Percentiles rank a stretch among this genome's conserved stretches.
Evolutionary conservation across 1,140 invertebrate genomes (phyloP).

Genomic region (Scaptomyza montana): DNA sequence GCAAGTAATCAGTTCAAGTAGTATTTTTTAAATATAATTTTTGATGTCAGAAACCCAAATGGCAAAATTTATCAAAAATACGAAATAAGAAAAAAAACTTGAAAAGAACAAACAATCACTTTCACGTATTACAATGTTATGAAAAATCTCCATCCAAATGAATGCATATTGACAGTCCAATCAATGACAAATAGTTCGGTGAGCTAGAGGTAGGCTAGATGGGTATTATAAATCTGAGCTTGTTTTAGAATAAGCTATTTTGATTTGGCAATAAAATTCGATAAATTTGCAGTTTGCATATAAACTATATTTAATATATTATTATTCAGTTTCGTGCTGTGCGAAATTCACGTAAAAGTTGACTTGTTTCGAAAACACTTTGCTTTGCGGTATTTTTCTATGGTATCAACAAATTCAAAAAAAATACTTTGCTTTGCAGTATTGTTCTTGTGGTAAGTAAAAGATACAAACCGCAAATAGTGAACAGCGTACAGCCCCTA

Average conservation of each 20-base stretch:
- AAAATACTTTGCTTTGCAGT: not conserved
- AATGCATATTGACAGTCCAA: constrained; percentile 24
- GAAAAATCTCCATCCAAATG: constrained; percentile 23
- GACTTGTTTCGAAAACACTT: no score
- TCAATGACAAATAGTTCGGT: constrained; percentile 18
- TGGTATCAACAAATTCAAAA: not conserved
- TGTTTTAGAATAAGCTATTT: not conserved
- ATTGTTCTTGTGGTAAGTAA: constrained; percentile 7
- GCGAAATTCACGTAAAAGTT: no score
- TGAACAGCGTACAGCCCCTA: constrained; percentile 27
- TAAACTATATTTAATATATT: no score
- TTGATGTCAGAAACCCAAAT: constrained; percentile 4
- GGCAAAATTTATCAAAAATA: constrained; percentile 7
- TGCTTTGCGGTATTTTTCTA: no score
- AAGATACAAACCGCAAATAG: constrained; percentile 9
- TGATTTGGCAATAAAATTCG: not conserved
- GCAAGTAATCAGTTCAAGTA: constrained; percentile 2
- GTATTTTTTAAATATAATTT: constrained; percentile 10
- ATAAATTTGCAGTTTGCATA: not conserved
- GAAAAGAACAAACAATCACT: constrained; percentile 14
- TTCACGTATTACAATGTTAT: constrained; percentile 23
- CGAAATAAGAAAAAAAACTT: constrained; percentile 13
- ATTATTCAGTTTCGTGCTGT: no score
- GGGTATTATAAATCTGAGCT: not conserved
- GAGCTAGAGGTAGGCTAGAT: not conserved